Percentiles rank a stretch among this genome's conserved stretches.
Evolutionary conservation across 2,797 vertebrate species (phyloP).

Genomic region (Lepus townsendii): DNA sequence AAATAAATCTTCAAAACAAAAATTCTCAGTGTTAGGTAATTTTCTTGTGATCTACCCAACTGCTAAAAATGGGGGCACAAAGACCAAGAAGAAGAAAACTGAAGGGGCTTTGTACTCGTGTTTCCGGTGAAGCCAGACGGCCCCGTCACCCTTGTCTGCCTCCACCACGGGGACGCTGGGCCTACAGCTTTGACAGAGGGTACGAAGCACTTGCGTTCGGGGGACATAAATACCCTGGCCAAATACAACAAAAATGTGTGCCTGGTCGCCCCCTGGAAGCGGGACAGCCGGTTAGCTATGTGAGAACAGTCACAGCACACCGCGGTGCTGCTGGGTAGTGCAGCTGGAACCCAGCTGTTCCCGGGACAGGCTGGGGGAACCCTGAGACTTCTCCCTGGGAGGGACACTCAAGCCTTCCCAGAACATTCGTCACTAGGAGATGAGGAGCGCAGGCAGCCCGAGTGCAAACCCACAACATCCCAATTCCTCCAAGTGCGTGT

Average conservation of each 20-base stretch:
- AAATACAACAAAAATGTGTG: not conserved
- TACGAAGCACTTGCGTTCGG: not conserved
- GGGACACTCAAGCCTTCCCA: not conserved
- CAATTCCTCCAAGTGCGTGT: not conserved
- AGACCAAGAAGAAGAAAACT: not conserved
- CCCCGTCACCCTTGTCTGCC: no score
- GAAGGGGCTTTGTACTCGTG: not conserved
- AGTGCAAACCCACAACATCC: not conserved
- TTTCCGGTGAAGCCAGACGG: not conserved
- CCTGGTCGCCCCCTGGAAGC: no score
- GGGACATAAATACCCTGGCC: not conserved
- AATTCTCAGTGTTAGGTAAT: slow-evolving; percentile 27
- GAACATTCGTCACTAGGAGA: not conserved
- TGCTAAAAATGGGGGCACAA: slow-evolving; percentile 40
- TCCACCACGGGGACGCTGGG: not conserved
- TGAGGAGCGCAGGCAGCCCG: not conserved
- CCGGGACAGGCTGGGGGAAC: no score
- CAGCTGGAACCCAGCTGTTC: no score
- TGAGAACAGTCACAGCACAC: rapidly evolving
- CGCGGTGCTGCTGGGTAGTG: rapidly evolving
- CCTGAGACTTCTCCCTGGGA: rapidly evolving
- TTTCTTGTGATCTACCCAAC: slow-evolving; percentile 50
- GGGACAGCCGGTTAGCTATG: not conserved
- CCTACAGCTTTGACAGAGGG: not conserved
- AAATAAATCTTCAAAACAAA: not conserved